Evolutionary conservation across 2,113 vertebrate species (phyloP), one percentile per base, ranked within the genome.

Genomic region (Pluvialis apricaria): DNA sequence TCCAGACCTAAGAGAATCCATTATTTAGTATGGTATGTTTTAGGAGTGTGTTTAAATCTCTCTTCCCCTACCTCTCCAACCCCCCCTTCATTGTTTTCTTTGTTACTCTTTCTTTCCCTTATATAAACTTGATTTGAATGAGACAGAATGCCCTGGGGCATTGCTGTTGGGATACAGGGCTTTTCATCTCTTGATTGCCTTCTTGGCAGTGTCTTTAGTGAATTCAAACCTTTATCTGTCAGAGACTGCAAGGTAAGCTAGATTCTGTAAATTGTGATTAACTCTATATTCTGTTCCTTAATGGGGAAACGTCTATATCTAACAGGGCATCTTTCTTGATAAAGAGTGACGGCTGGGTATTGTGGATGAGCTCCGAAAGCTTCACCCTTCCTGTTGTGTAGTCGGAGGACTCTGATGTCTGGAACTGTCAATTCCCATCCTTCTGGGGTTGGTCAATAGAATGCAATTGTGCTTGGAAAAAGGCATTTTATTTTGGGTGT

Each of bases 181-280:
- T 94, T 92, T 93, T 87, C 86, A 61, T 92, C 55, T 92, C 86
- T 62, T 73, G 84, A 76, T 93, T 96, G 87, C 65, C 28, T 54
- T 52, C 68, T 86, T 82, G 79, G 57, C 79, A 81, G 64, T 15
- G 54, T 42, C 79, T 81, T 66, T 12, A 76, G 95, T 69, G 65
- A 91, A 68, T 94, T 75, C 47, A 89, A n/a, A 61, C 49, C 81
- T 89, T 80, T 86, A 21, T 89, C 93, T 95, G 34, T 51, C 79
- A 69, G 80, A 86, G 52, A 40, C 75, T 82, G 83, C 64, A 79
- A 82, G 52, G 92, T 86, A 66, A 92, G 3, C 38, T 62, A 28
- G 55, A 52, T 78, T 52, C 55, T 45, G 24, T 60, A 65, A 73
- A 80, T 61, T 8, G 68, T 73, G 65, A 94, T 82, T 51, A 89